Evolutionary conservation across 2,888 invertebrate species (phyloP), one percentile per base, ranked within the genome.

Genomic region (Drosophila subquinaria): DNA sequence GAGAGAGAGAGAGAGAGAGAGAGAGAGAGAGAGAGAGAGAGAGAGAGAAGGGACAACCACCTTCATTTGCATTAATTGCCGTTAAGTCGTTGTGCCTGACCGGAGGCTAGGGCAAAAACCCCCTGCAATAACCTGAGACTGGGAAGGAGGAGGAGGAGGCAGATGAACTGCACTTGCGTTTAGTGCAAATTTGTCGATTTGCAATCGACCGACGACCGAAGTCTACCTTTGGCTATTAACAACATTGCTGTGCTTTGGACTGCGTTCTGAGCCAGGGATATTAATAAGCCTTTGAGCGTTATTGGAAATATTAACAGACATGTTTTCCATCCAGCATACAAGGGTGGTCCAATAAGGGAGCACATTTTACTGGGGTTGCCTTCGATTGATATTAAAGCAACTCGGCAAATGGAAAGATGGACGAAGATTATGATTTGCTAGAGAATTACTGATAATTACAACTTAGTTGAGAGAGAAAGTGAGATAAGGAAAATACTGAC

Each of bases 51-150:
- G 43, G 23, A 17, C 69, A 51, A 69, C 64, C 73, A 87, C 82
- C 85, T 84, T 88, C 85, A 88, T 84, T 86, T 89, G 88, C 86
- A 86, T 89, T 89, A 88, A 86, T 82, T 89, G 86, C 78, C 72
- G 82, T 82, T 86, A 84, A 85, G 84, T 87, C 72, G 83, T 65
- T 73, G 65, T 51, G 78, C 61, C 80, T 36, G 67, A 35, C 67
- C 60, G 15, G 23, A 35, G 72, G 51, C 61, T 17, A 42, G 43
- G 43, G 36, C 52, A 48, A 30, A 35, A 23, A 15, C 47, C 27
- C 33, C 50, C 17, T 40, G n/a, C 10, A 38, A 30, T 13, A 40
- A 17, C 33, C 33, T 17, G 5, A 15, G n/a, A 23, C 43, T n/a
- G 15, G 45, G 11, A 33, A 17, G 5, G 17, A 11, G 36, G 15